Evolutionary conservation across 2,797 vertebrate species (phyloP), one percentile per base, ranked within the genome.

Genomic region (Aulostomus chinensis): DNA sequence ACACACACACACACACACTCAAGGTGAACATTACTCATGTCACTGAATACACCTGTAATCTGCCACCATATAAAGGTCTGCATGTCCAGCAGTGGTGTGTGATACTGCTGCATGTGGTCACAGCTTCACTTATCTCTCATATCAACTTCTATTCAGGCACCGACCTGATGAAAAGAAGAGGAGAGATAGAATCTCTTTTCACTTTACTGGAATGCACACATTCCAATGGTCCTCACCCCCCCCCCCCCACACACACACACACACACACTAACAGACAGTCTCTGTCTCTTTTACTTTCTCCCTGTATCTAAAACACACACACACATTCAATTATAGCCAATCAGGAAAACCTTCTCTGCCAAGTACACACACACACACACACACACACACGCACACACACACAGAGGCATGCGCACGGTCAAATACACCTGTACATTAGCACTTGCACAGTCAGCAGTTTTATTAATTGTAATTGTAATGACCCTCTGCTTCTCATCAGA

Each of bases 71-170:
- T 25, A n/a, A 51, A 49, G 10, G 15, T 14, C 22, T 11, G 11
- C 30, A 51, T 20, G 26, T 70, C 54, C 58, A 12, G 32, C 46
- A 20, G 49, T 7, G 42, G 9, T 59, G 59, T 75, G 62, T 38
- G 59, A 58, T 59, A 39, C 56, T 10, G 10, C 26, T 13, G 54
- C 30, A 38, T 6, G 25, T 17, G 55, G 49, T 65, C n/a, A 55
- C 59, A 40, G 48, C 57, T 58, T 76, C 67, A 68, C 78, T 73
- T 72, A 64, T 57, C 53, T 29, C 43, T 73, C 63, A 77, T 80
- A 74, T 41, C 22, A 52, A 40, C 61, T 38, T 24, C 60, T 54
- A 35, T 65, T 75, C 68, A 71, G 60, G 48, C 41, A 11, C 41
- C 58, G 35, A 58, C 39, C 64, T 47, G 64, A 78, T 78, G 73